phyloP scores from a whole-genome alignment of 1,140 invertebrate species.

The Heliconius nattereri region DNA sequence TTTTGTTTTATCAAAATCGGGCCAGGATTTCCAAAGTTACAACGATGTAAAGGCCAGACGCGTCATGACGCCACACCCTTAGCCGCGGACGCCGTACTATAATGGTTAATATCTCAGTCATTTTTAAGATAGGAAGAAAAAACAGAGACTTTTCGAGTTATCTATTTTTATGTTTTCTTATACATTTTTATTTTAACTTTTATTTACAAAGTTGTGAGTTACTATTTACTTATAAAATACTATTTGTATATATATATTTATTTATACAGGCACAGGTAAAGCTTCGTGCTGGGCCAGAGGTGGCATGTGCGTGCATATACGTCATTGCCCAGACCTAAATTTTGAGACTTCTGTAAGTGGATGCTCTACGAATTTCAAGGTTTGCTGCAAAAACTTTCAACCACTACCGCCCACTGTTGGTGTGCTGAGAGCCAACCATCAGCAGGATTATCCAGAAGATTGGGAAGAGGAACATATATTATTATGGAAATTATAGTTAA shows the following conservation, averaged over 20 bases:
- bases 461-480: not conserved
- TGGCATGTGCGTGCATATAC: constrained; percentile 51
- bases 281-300: constrained; percentile 61
- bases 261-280: constrained; percentile 42
- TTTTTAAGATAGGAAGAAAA: too few species aligned
- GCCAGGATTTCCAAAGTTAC: too few species aligned
- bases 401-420: constrained; percentile 47
- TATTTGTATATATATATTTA: not conserved
- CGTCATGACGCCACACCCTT: too few species aligned
- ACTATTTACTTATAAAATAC: not conserved
- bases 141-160: too few species aligned
- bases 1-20: too few species aligned
- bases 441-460: not conserved
- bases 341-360: constrained; percentile 50
- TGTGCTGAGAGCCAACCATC: constrained; percentile 29
- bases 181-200: too few species aligned
- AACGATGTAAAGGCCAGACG: too few species aligned
- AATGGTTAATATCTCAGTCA: too few species aligned
- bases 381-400: constrained; percentile 53
- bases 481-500: not conserved
- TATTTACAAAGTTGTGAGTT: too few species aligned
- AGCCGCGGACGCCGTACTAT: too few species aligned
- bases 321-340: constrained; percentile 43
- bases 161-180: too few species aligned
- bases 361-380: constrained; percentile 47